phyloP scores from a whole-genome alignment of 2,113 vertebrate species.

The Menura novaehollandiae region DNA sequence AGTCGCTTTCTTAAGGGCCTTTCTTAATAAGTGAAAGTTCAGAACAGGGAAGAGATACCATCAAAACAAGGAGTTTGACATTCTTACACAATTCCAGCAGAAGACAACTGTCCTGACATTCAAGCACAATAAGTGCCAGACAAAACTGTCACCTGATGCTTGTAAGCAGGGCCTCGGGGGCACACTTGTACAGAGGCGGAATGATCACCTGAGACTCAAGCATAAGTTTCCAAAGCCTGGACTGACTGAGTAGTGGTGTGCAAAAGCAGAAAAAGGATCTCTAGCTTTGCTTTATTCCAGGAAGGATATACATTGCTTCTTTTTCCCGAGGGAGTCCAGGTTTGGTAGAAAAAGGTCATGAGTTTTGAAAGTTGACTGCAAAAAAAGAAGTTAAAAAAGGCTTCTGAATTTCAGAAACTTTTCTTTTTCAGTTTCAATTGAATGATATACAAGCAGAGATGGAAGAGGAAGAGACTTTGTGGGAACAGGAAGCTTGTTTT shows the following conservation, averaged over 20 bases:
- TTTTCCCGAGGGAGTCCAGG: not conserved
- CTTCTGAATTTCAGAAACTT: not conserved
- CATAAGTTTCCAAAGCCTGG: not conserved
- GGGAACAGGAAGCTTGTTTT: not conserved
- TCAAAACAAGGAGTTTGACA: not conserved
- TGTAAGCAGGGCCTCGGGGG: not conserved
- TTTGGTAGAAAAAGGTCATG: not conserved
- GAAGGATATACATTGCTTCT: not conserved
- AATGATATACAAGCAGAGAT: not conserved
- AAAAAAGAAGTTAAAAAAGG: not conserved
- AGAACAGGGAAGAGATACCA: not conserved
- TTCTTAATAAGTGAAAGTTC: not conserved
- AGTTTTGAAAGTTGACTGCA: not conserved
- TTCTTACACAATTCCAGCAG: not conserved
- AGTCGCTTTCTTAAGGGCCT: not conserved
- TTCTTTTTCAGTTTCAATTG: not conserved
- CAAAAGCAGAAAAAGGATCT: not conserved
- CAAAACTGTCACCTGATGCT: not conserved
- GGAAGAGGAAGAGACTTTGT: not conserved
- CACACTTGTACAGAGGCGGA: not conserved
- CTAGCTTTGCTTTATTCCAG: not conserved
- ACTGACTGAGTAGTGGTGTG: not conserved
- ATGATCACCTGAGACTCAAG: not conserved
- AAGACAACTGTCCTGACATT: not conserved
- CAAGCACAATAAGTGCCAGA: not conserved